phyloP scores from a whole-genome alignment of 2,113 vertebrate genomes.

The Clarias macrocephalus region DNA sequence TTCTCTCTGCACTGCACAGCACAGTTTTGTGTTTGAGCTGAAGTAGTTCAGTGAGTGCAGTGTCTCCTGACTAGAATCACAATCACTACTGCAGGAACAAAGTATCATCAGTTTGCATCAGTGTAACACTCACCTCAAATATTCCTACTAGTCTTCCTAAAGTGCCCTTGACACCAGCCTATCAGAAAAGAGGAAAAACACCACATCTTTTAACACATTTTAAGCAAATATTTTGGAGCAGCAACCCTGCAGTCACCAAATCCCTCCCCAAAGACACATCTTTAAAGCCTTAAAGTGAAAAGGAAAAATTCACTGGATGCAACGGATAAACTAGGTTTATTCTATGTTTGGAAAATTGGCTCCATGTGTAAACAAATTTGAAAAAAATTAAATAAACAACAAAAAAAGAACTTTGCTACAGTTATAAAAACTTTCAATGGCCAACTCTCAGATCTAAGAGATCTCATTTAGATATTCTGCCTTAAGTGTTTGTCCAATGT shows the following conservation, averaged over 20 bases:
- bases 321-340: not conserved
- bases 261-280: not conserved
- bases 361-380: not conserved
- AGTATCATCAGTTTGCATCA: not conserved
- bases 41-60: not conserved
- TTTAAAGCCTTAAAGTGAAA: not conserved
- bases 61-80: constrained; percentile 8
- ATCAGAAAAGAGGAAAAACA: constrained; percentile 29
- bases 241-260: not conserved
- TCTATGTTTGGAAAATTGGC: not conserved
- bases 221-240: not conserved
- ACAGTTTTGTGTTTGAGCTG: not conserved
- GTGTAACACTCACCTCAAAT: constrained; percentile 86
- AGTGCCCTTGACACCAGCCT: constrained; percentile 98
- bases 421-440: not conserved
- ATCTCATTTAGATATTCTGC: not conserved
- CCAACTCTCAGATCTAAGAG: not conserved
- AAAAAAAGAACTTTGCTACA: too few species aligned
- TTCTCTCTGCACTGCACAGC: not conserved
- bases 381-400: not conserved
- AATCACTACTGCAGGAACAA: not conserved
- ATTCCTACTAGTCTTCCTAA: constrained; percentile 95
- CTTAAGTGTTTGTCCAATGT: not conserved
- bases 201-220: not conserved
- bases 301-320: not conserved